Evolutionary conservation across 1,140 invertebrate species (phyloP).

Genomic region (Thalassaphorura encarpata): DNA sequence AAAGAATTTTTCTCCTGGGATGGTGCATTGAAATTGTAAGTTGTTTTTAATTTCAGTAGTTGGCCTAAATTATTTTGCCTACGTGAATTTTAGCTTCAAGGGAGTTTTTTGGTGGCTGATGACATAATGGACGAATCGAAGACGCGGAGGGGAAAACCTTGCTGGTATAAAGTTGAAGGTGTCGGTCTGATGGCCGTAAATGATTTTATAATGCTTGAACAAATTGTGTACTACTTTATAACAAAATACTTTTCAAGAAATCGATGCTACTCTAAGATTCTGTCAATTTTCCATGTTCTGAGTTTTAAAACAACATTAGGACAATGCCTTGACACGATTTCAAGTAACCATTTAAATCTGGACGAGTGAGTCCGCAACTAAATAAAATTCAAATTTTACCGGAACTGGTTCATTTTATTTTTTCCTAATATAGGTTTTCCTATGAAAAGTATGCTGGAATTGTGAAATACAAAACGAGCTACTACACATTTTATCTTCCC

Average conservation of each 20-base stretch:
- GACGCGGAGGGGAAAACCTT: conserved; percentile 47
- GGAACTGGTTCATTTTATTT: too few species aligned
- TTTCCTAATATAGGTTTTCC: too few species aligned
- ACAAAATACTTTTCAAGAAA: conserved; percentile 42
- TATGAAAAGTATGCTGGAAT: too few species aligned
- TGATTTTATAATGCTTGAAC: conserved; percentile 49
- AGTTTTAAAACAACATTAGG: too few species aligned
- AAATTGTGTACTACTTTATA: conserved; percentile 45
- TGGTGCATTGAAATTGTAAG: conserved; percentile 90
- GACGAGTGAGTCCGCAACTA: too few species aligned
- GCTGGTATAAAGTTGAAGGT: conserved; percentile 49
- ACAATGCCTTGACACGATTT: too few species aligned
- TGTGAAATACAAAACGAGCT: too few species aligned
- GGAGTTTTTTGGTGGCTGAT: conserved; percentile 49
- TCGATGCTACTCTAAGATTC: conserved; percentile 47
- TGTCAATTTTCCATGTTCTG: too few species aligned
- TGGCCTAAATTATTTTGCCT: neutral
- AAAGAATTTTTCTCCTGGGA: conserved; percentile 72
- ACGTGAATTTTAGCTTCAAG: conserved; percentile 38
- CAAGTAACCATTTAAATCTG: too few species aligned
- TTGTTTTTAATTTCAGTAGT: neutral
- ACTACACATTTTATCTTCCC: too few species aligned
- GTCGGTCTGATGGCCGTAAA: conserved; percentile 50
- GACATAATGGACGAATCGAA: conserved; percentile 54
- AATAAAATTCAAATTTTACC: too few species aligned